phyloP scores from a whole-genome alignment of 2,797 vertebrate species.

The Strix occidentalis region DNA sequence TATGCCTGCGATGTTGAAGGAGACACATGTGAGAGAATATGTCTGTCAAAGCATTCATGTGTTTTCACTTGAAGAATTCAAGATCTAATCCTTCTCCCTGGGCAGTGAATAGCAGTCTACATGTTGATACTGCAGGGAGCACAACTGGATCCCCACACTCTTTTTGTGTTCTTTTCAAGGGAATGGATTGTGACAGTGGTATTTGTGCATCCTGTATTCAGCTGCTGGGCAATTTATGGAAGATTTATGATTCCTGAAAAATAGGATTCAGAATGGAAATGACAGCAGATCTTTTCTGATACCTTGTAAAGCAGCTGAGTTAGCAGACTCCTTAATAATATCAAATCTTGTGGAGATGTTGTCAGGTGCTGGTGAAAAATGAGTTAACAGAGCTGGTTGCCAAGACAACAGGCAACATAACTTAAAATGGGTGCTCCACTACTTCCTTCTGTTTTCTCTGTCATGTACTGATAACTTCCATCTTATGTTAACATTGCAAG shows the following conservation, averaged over 20 bases:
- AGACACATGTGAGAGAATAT: not conserved
- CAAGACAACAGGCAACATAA: conserved; percentile 42
- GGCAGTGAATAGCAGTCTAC: not conserved
- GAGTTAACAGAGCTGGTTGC: conserved; percentile 4
- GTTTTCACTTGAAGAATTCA: not conserved
- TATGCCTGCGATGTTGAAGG: accelerated
- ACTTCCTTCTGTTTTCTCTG: conserved; percentile 27
- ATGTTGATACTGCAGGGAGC: not conserved
- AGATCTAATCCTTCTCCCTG: not conserved
- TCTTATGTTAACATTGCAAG: conserved; percentile 17
- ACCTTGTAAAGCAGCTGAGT: not conserved
- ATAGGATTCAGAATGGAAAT: not conserved
- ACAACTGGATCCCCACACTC: not conserved
- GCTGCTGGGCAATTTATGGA: not conserved
- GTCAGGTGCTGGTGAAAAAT: conserved; percentile 26
- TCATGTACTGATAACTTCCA: not conserved
- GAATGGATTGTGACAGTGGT: not conserved
- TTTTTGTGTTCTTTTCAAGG: not conserved
- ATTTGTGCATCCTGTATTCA: not conserved
- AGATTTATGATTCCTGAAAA: not conserved
- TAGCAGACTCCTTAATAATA: conserved; percentile 9
- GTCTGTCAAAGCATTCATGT: not conserved
- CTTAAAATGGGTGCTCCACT: conserved; percentile 24
- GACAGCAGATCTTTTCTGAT: not conserved
- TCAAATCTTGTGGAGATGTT: conserved; percentile 13